These are phyloP conservation scores for Onychomys arenicola DNA, from an alignment of 2,797 vertebrate species.

Conservation along the genomic window DNA sequence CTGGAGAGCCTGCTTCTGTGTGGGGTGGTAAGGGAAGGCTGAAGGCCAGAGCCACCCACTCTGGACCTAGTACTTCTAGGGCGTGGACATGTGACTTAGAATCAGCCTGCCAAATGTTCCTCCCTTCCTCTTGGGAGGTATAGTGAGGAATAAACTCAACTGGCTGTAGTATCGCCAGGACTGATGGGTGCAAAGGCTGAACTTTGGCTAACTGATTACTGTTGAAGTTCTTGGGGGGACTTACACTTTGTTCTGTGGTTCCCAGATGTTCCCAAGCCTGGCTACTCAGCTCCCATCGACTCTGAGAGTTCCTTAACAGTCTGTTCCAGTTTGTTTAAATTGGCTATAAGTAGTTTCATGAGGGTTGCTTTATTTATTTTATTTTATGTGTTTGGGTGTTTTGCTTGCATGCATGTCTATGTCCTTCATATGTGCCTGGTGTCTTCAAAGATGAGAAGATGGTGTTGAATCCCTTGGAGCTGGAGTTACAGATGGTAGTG, in stretches of 20 bases:
- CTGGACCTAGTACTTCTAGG: neutral
- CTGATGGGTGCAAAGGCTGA: too few relatives aligned
- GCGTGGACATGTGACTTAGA: neutral
- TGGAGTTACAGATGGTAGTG: neutral
- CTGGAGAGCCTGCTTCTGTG: neutral
- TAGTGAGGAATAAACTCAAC: neutral
- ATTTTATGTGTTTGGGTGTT: neutral
- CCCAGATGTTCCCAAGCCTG: neutral
- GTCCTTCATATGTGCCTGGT: neutral
- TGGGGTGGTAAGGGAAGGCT: neutral
- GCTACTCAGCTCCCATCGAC: neutral
- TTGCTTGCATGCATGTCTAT: neutral
- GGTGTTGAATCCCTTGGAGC: neutral
- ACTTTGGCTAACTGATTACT: neutral
- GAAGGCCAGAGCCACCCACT: neutral
- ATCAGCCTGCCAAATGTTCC: neutral
- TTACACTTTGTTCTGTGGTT: neutral
- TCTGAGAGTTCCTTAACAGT: neutral
- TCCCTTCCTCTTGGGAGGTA: neutral
- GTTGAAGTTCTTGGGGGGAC: neutral
- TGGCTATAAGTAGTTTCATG: neutral
- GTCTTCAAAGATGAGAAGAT: neutral
- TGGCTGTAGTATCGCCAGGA: neutral
- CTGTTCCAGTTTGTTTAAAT: neutral
- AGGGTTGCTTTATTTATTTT: neutral